Base-by-base conservation (phyloP, 2,888 invertebrate species). In the Lagria hirta region DNA sequence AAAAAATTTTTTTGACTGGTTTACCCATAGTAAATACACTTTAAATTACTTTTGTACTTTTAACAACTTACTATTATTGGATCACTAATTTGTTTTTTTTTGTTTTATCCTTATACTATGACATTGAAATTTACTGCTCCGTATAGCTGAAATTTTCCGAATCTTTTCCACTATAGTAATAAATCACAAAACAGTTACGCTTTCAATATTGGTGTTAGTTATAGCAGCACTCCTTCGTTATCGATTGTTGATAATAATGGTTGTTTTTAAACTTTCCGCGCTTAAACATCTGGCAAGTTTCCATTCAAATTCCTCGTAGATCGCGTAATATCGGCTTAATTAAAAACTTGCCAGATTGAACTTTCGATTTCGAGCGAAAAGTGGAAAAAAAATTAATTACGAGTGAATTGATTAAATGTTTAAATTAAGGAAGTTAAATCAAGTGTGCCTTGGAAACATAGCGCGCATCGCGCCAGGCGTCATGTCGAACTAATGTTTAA, bases 401-500 rank as follows among this genome's bases (percentile, higher is more conserved):
- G 51, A 57, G 54, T 56, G 33, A 37, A 47, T 60, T 63, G 62
- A 64, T 62, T 62, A 61, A 62, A 62, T 62, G 61, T 62, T 57
- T 52, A 60, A 65, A 63, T 64, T 60, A 64, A 59, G 59, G 53
- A 64, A 63, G 62, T 62, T 64, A 61, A 64, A 61, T 66, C 62
- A 60, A 57, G 61, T 58, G 55, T 53, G 54, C 48, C 55, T 51
- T 11, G 20, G 41, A 34, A 49, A 47, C 50, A 42, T 38, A 38
- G 32, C 35, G 36, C 26, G 29, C 42, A 28, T 38, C 35, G 47
- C 50, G 42, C 22, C 23, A 18, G 49, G 58, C 62, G 53, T 55
- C 63, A 61, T 64, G 62, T 66, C 66, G 66, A 64, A 65, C 62
- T 64, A 65, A 66, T 66, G 66, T 65, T 63, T 66, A 65, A 64